Conservation (phyloP, 1,140 invertebrate species). For the Cecropterus lyciades region DNA sequence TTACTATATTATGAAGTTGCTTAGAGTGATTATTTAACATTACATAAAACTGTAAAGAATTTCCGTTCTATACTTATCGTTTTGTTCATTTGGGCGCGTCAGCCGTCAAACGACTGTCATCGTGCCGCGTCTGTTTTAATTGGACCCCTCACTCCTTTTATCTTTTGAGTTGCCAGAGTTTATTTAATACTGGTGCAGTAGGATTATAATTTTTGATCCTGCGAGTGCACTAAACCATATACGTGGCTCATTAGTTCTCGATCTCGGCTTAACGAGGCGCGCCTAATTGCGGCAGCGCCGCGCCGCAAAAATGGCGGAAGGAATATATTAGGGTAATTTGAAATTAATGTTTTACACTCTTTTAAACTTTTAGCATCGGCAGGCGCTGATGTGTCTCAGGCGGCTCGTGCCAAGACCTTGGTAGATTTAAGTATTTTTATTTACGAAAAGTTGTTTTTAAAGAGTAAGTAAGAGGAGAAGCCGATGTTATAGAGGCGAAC, state of each 20-base stretch:
- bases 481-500: too few relatives aligned
- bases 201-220: conserved; percentile 70
- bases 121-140: conserved; percentile 25
- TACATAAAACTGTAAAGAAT: too few relatives aligned
- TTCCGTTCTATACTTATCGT: conserved; percentile 35
- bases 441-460: too few relatives aligned
- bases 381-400: conserved; percentile 11
- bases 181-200: conserved; percentile 37
- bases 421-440: not conserved
- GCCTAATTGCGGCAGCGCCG: conserved; percentile 65
- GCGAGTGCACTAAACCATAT: conserved; percentile 66
- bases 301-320: conserved; percentile 60
- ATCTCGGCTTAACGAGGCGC: conserved; percentile 72
- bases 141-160: not conserved
- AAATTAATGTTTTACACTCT: conserved; percentile 54
- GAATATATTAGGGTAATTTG: conserved; percentile 60
- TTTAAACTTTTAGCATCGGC: conserved; percentile 36
- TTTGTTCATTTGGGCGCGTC: conserved; percentile 48
- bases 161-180: conserved; percentile 20
- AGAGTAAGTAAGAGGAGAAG: too few relatives aligned
- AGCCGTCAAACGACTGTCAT: conserved; percentile 57
- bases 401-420: conserved; percentile 2
- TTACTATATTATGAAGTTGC: too few relatives aligned
- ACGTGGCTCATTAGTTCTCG: conserved; percentile 75
- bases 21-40: too few relatives aligned